Base-by-base conservation (phyloP, 2,888 invertebrate species). In the Azorinus chamasolen region DNA sequence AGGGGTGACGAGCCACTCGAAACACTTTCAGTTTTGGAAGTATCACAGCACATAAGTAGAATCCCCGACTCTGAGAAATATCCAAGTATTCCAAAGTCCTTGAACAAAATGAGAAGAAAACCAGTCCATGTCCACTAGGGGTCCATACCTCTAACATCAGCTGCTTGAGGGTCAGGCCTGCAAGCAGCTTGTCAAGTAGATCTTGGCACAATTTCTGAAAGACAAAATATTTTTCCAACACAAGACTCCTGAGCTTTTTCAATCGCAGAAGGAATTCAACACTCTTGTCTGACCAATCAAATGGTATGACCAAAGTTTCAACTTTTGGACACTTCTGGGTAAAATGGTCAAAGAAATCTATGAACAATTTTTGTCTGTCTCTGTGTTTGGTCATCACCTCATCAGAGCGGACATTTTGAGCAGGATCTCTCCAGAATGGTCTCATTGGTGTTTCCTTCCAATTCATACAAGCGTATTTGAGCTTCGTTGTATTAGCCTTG, bases 61-160 rank as follows among this genome's bases (percentile, higher is more conserved):
- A 91, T 25, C 92, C 92, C 22, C 90, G 84, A 70, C 93, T 91
- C 73, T 90, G 90, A 10, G 91, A 91, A 6, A 92, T 86, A 71
- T 93, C 93, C 24, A 93, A 82, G 64, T 89, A 88, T 53, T 87
- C 83, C n/a, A 93, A 63, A 14, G 88, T 87, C 22, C 79, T 74
- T 14, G 91, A 90, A 25, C 76, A 62, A 25, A 92, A 71, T 8
- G 77, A 59, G 83, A 89, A 91, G 22, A 88, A 79, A 22, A 85
- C 75, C 54, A 92, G 83, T 12, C 90, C 90, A 18, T 82, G 79
- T 4, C 89, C 90, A 65, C 89, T 90, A 14, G 92, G 91, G 14
- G 91, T 89, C 92, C 92, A 92, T 5, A 92, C 91, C 79, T 93
- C 91, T 32, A 92, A 72, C 80, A 91, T 85, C 27, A 92, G 83